Evolutionary conservation across 2,888 invertebrate species (phyloP).

Genomic region (Lydus trimaculatus): DNA sequence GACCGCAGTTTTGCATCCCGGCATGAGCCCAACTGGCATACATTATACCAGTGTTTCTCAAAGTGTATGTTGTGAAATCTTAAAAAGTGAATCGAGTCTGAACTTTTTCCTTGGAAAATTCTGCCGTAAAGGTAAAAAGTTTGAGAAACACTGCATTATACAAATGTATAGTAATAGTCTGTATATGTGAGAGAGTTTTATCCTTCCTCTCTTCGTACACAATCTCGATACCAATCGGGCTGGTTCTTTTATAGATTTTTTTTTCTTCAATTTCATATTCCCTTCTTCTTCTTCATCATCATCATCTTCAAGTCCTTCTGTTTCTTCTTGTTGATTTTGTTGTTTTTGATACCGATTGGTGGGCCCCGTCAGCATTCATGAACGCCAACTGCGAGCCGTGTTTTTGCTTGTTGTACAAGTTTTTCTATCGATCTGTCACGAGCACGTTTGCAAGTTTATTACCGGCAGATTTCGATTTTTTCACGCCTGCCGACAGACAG

Average conservation of each 20-base stretch:
- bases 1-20: constrained; percentile 46
- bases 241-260: background rate
- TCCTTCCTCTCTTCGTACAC: background rate
- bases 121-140: no score
- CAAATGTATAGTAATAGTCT: background rate
- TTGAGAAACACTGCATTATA: no score
- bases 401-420: constrained; percentile 55
- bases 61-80: no score
- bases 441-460: constrained; percentile 52
- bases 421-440: constrained; percentile 53
- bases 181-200: background rate
- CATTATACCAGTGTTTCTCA: constrained; percentile 42
- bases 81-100: no score
- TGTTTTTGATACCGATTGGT: constrained; percentile 36
- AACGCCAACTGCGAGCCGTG: constrained; percentile 44
- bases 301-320: constrained; percentile 47
- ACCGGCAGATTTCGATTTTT: constrained; percentile 37
- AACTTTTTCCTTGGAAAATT: no score
- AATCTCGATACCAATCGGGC: background rate
- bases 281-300: background rate
- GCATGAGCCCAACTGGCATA: constrained; percentile 51
- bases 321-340: constrained; percentile 42
- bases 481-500: constrained; percentile 14
- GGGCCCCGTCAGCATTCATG: constrained; percentile 42
- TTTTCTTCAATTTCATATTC: constrained; percentile 44